Percentiles rank a stretch among this genome's conserved stretches.
These are phyloP conservation scores for Paratrypauchen microcephalus DNA, from an alignment of 2,797 vertebrate genomes.

Conservation along the genomic window DNA sequence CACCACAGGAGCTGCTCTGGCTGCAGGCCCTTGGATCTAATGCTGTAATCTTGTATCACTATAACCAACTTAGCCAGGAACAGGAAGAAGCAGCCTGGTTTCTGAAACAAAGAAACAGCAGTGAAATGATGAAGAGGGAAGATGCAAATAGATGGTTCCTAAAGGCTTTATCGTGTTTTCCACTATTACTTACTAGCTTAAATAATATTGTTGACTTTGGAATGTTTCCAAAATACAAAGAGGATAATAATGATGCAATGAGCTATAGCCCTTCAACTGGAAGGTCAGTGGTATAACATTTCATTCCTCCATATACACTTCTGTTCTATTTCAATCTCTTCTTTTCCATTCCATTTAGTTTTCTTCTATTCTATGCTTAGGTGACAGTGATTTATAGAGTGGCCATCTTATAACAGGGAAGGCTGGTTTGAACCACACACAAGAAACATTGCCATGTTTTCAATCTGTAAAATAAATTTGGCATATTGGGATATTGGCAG, in stretches of 20 bases:
- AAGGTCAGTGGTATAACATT: not conserved
- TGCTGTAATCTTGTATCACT: constrained; percentile 38
- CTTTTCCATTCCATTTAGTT: not conserved
- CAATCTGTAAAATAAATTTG: too few relatives aligned
- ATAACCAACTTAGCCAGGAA: constrained; percentile 43
- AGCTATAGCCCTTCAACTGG: not conserved
- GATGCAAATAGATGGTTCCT: not conserved
- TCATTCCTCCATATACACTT: not conserved
- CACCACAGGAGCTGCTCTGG: constrained; percentile 47
- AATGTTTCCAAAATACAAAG: not conserved
- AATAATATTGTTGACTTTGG: not conserved
- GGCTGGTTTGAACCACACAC: too few relatives aligned
- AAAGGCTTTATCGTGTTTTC: not conserved
- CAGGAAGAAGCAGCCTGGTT: constrained; percentile 39
- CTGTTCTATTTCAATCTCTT: not conserved
- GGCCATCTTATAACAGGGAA: too few relatives aligned
- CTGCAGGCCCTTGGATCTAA: constrained; percentile 49
- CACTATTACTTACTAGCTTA: not conserved
- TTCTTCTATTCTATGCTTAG: not conserved
- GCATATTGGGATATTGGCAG: too few relatives aligned
- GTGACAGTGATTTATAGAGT: too few relatives aligned
- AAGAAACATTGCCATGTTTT: too few relatives aligned
- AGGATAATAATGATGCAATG: not conserved
- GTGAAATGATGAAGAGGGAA: not conserved
- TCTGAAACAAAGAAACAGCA: constrained; percentile 25